A percentile compares a stretch with the other conserved stretches of the same genome.
Conservation (phyloP, 2,113 vertebrate genomes). For the Saimiri boliviensis region DNA sequence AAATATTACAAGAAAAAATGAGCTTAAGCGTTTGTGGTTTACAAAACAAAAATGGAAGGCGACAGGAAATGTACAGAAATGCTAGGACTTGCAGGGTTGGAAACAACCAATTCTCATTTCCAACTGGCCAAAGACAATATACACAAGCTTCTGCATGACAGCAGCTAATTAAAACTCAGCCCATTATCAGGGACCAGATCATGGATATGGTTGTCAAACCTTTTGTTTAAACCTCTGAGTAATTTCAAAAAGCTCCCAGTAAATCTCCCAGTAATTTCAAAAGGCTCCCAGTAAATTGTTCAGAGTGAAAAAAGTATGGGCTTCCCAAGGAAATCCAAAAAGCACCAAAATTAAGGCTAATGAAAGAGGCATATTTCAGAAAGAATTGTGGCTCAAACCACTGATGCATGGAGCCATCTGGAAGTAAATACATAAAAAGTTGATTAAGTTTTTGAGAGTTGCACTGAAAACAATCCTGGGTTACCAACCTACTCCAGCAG, state of each 20-base stretch:
- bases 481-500: not conserved
- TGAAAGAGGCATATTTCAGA: not conserved
- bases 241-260: not conserved
- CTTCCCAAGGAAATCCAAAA: not conserved
- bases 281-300: not conserved
- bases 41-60: conserved; percentile 3
- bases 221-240: not conserved
- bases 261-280: not conserved
- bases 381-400: not conserved
- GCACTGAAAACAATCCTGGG: not conserved
- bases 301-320: not conserved
- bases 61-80: not conserved
- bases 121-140: not conserved
- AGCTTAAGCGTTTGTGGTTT: not conserved
- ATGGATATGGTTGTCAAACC: not conserved
- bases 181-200: not conserved
- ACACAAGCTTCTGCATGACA: not conserved
- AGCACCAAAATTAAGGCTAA: conserved; percentile 15
- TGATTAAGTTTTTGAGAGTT: not conserved
- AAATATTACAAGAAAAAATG: not conserved
- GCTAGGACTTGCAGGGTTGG: not conserved
- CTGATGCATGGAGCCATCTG: not conserved
- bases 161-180: not conserved
- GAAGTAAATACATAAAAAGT: not conserved
- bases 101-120: not conserved